These are phyloP conservation scores for Heliconius aoede DNA, from an alignment of 2,888 invertebrate genomes.

Conservation along the genomic window DNA sequence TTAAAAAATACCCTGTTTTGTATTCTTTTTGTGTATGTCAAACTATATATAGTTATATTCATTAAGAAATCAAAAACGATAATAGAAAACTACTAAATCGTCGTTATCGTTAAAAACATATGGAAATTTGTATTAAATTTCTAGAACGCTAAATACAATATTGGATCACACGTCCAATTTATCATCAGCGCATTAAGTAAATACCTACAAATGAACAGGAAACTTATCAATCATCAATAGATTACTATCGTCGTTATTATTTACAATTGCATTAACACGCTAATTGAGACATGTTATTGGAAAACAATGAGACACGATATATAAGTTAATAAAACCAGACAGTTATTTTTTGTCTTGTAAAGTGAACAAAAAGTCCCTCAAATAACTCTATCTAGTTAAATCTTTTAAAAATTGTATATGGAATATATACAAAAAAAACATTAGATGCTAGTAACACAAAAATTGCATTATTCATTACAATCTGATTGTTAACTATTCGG, in stretches of 20 bases:
- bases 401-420: background rate
- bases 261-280: background rate
- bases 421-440: background rate
- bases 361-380: too few relatives aligned
- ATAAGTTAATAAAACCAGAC: background rate
- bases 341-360: background rate
- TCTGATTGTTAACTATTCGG: background rate
- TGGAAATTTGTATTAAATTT: background rate
- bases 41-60: background rate
- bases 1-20: background rate
- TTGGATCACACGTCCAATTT: background rate
- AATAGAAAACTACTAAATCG: background rate
- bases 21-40: too few relatives aligned
- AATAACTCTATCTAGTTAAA: too few relatives aligned
- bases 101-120: background rate
- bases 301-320: background rate
- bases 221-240: conserved; percentile 45
- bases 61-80: background rate
- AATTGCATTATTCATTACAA: background rate
- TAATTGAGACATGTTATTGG: conserved; percentile 1
- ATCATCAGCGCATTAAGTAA: conserved; percentile 2
- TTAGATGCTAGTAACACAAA: background rate
- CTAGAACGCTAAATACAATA: background rate
- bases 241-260: conserved; percentile 21
- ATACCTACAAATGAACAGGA: conserved; percentile 44